A percentile compares a stretch with the other conserved stretches of the same genome.
Evolutionary conservation across 1,140 invertebrate genomes (phyloP).

Genomic region (Thaumatotibia leucotreta): DNA sequence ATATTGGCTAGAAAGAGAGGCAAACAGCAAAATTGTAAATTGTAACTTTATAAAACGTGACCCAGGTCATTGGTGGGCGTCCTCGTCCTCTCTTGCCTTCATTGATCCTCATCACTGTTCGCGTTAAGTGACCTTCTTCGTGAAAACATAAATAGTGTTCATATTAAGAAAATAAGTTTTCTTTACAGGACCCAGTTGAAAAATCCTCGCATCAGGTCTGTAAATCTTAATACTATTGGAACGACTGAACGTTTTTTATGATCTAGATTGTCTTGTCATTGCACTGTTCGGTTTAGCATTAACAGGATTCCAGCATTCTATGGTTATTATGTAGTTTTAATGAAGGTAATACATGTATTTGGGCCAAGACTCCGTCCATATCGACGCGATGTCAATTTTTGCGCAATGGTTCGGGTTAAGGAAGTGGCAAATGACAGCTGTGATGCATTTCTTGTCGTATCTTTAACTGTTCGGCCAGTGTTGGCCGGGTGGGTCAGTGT

Average conservation of each 20-base stretch:
- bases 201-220: not conserved
- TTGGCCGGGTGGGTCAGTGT: not conserved
- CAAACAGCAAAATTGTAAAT: too few relatives aligned
- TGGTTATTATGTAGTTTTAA: not conserved
- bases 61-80: too few relatives aligned
- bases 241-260: not conserved
- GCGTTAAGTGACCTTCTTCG: too few relatives aligned
- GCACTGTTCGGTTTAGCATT: not conserved
- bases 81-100: too few relatives aligned
- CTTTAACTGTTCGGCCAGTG: not conserved
- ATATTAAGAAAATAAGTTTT: too few relatives aligned
- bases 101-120: too few relatives aligned
- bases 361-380: not conserved
- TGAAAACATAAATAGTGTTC: too few relatives aligned
- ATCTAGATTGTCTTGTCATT: not conserved
- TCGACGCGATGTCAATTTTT: not conserved
- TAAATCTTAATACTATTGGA: not conserved
- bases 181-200: too few relatives aligned
- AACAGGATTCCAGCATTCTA: not conserved
- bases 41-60: too few relatives aligned
- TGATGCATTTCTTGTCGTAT: not conserved
- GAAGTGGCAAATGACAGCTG: not conserved
- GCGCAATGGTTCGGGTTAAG: not conserved
- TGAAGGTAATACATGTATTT: not conserved
- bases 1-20: too few relatives aligned